phyloP scores from a whole-genome alignment of 2,113 vertebrate species.

The Pogona vitticeps region DNA sequence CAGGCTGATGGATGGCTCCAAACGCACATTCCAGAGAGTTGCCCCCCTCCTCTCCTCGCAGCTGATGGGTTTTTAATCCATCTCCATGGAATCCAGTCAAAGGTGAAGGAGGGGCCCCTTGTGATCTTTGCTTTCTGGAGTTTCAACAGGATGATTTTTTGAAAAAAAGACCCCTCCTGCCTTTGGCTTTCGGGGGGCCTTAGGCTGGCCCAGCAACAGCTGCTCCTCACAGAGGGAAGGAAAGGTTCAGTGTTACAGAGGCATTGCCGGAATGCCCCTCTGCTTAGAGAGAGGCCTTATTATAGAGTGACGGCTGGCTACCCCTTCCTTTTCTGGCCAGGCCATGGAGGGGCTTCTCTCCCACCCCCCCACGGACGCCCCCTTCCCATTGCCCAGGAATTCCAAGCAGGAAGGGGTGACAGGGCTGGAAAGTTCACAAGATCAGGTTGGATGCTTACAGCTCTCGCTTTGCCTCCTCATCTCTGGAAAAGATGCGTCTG shows the following conservation, averaged over 20 bases:
- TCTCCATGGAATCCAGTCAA: neutral
- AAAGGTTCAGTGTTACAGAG: neutral
- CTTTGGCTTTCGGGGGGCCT: neutral
- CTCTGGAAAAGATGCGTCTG: no score
- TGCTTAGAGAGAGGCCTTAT: neutral
- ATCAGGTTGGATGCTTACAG: no score
- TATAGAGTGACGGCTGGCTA: neutral
- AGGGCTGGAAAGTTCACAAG: neutral
- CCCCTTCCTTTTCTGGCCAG: neutral
- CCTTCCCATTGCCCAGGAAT: neutral
- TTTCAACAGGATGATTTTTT: neutral
- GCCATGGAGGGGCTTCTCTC: neutral
- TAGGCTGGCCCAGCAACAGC: neutral
- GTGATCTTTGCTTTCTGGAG: slow-evolving; percentile 26
- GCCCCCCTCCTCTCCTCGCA: neutral
- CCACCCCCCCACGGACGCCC: neutral
- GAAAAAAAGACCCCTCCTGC: neutral
- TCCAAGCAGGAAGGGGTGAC: neutral
- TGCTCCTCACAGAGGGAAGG: neutral
- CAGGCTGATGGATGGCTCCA: slow-evolving; percentile 34
- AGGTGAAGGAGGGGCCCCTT: slow-evolving; percentile 18
- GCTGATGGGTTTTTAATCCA: neutral
- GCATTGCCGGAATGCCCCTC: neutral
- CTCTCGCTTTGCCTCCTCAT: no score
- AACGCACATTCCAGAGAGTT: slow-evolving; percentile 35